Evolutionary conservation across 2,797 vertebrate genomes (phyloP).

Genomic region (Bradypodion ventrale): DNA sequence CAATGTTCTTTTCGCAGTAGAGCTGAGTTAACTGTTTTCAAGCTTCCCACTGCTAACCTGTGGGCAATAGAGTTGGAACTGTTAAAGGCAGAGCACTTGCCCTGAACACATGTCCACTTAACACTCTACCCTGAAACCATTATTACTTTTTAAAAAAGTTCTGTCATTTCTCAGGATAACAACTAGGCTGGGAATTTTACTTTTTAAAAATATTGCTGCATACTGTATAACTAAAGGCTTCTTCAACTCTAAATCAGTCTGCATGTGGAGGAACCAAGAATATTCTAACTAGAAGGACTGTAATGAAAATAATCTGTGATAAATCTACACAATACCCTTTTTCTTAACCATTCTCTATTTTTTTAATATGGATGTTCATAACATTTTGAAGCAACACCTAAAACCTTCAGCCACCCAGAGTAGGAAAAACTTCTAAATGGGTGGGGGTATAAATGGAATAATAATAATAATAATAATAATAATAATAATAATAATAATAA

Average conservation of each 20-base stretch:
- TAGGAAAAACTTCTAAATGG: too few relatives aligned
- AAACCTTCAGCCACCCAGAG: too few relatives aligned
- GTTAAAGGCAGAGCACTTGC: not conserved
- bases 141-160: not conserved
- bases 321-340: not conserved
- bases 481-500: too few relatives aligned
- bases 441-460: too few relatives aligned
- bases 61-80: not conserved
- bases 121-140: not conserved
- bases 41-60: not conserved
- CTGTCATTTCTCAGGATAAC: not conserved
- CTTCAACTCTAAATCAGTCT: not conserved
- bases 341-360: not conserved
- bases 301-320: not conserved
- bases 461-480: too few relatives aligned
- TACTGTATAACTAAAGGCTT: constrained; percentile 3
- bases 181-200: not conserved
- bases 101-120: not conserved
- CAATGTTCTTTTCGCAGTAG: not conserved
- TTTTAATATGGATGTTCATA: not conserved
- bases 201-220: not conserved
- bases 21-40: not conserved
- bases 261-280: not conserved
- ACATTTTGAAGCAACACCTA: not conserved
- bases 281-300: not conserved